Percentiles rank a stretch among this genome's conserved stretches.
Conservation (phyloP, 2,113 vertebrate species). For the Tamias sibiricus region DNA sequence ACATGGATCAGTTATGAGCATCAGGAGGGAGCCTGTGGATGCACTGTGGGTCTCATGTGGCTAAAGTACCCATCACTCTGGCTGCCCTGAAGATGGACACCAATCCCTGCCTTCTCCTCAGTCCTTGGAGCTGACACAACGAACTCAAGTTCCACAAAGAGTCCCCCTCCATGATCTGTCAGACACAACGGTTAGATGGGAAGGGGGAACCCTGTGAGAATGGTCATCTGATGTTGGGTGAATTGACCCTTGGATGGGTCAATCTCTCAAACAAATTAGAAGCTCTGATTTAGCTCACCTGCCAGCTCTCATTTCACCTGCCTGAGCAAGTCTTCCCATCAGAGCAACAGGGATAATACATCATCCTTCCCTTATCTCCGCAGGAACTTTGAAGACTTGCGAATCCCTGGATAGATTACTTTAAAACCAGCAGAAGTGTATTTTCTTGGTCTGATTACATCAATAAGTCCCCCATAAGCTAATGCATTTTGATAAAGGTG, state of each 20-base stretch:
- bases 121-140: not conserved
- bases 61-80: fast-evolving
- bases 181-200: not conserved
- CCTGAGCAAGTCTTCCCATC: not conserved
- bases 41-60: fast-evolving
- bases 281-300: not conserved
- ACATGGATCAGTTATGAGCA: fast-evolving
- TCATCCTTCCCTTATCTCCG: not conserved
- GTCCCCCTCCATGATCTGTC: not conserved
- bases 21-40: not conserved
- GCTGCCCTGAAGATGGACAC: not conserved
- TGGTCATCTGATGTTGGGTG: too few relatives aligned
- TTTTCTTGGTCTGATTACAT: not conserved
- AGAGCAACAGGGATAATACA: not conserved
- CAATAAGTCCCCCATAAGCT: not conserved
- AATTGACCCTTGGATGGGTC: fast-evolving
- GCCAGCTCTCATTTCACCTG: not conserved
- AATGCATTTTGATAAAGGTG: not conserved
- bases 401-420: not conserved
- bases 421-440: not conserved
- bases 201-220: not conserved
- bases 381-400: not conserved
- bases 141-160: not conserved
- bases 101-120: not conserved
- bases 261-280: not conserved